A percentile compares a stretch with the other conserved stretches of the same genome.
phyloP scores from a whole-genome alignment of 1,140 invertebrate species.

The Trichonephila clavata region DNA sequence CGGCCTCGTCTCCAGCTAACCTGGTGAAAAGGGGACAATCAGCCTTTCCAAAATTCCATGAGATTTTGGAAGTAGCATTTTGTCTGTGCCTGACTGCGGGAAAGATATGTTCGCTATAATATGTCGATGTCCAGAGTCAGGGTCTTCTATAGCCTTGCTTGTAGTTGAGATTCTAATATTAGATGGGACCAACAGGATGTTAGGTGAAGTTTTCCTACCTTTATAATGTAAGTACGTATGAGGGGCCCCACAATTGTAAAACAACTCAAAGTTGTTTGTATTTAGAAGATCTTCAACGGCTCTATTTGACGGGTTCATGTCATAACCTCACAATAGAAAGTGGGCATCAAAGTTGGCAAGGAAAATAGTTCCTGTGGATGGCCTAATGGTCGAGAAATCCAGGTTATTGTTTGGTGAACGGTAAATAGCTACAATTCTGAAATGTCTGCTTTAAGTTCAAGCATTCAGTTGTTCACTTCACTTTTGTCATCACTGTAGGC shows the following conservation, averaged over 20 bases:
- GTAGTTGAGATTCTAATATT: not conserved
- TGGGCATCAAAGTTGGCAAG: conserved; percentile 41
- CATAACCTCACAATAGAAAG: not conserved
- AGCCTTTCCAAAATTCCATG: not conserved
- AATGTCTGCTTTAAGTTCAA: conserved; percentile 10
- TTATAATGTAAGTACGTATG: conserved; percentile 20
- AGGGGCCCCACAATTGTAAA: not conserved
- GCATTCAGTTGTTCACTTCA: not conserved
- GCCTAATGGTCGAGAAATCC: not conserved
- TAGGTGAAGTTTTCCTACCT: not conserved
- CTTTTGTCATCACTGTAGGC: not conserved
- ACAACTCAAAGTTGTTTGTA: not conserved
- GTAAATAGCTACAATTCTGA: conserved; percentile 14
- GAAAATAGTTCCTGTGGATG: conserved; percentile 11
- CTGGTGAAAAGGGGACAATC: not conserved
- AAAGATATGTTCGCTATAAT: no score
- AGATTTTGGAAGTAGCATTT: not conserved
- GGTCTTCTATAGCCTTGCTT: not conserved
- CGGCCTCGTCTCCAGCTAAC: not conserved
- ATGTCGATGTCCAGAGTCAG: conserved; percentile 4
- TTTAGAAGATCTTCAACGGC: not conserved
- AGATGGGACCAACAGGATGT: conserved; percentile 5
- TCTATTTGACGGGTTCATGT: not conserved
- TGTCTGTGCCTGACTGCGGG: not conserved
- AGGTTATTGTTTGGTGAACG: not conserved